Conservation (phyloP, 2,113 vertebrate species). For the Neogobius melanostomus region DNA sequence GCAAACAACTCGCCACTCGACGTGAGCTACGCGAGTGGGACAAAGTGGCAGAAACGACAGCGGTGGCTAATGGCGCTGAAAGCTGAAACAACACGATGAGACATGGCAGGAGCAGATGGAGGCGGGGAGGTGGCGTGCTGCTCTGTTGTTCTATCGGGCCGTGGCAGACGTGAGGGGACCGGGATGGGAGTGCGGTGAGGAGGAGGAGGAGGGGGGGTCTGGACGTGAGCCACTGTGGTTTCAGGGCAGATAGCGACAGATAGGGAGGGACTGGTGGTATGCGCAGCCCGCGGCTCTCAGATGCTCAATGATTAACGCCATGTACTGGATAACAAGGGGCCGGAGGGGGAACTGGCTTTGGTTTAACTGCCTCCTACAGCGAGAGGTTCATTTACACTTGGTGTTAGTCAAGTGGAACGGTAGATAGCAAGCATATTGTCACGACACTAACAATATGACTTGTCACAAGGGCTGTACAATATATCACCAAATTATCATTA, state of each 20-base stretch:
- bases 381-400: not conserved
- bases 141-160: constrained; percentile 41
- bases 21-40: not conserved
- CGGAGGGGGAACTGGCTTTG: not conserved
- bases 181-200: not conserved
- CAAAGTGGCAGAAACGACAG: constrained; percentile 26
- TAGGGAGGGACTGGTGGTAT: not conserved
- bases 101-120: constrained; percentile 60
- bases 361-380: not conserved
- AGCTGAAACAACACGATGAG: constrained; percentile 55
- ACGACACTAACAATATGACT: too few species aligned
- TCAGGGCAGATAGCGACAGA: not conserved
- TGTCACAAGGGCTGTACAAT: too few species aligned
- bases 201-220: too few species aligned
- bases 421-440: not conserved
- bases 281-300: not conserved
- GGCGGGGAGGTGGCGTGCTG: constrained; percentile 19
- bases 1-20: not conserved
- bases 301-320: not conserved
- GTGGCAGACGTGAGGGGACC: constrained; percentile 41
- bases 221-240: not conserved
- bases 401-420: not conserved
- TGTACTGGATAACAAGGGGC: not conserved
- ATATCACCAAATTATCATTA: too few species aligned
- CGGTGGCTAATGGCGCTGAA: constrained; percentile 50